phyloP scores from a whole-genome alignment of 2,113 vertebrate genomes.

The Centropus bengalensis region DNA sequence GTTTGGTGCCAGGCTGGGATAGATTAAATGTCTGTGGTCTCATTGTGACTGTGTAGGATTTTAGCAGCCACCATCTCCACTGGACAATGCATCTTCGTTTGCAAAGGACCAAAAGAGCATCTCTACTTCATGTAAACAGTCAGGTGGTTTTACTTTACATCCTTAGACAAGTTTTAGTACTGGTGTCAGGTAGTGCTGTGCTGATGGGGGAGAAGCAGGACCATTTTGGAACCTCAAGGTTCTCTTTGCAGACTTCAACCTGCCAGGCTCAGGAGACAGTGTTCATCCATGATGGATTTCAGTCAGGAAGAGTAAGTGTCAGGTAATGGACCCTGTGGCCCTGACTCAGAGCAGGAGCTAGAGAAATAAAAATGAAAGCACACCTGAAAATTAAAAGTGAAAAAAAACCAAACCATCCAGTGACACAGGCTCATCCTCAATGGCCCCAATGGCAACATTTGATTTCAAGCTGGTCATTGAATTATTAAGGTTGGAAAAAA shows the following conservation, averaged over 20 bases:
- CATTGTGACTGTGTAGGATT: neutral
- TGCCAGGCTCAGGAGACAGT: neutral
- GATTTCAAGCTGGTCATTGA: neutral
- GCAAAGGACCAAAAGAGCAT: neutral
- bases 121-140: neutral
- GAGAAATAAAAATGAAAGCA: neutral
- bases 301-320: neutral
- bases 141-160: neutral
- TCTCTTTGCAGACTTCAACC: neutral
- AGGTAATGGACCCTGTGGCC: neutral
- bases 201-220: neutral
- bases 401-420: neutral
- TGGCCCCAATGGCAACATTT: neutral
- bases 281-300: neutral
- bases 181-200: neutral
- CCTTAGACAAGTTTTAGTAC: neutral
- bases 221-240: rapidly evolving
- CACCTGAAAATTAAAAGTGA: neutral
- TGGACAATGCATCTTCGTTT: neutral
- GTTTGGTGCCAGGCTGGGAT: neutral
- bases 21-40: neutral
- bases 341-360: neutral
- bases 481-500: too few species aligned
- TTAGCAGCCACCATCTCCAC: neutral
- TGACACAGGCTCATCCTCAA: neutral